Conservation (phyloP, 2,888 invertebrate species). For the Diploptera punctata region DNA sequence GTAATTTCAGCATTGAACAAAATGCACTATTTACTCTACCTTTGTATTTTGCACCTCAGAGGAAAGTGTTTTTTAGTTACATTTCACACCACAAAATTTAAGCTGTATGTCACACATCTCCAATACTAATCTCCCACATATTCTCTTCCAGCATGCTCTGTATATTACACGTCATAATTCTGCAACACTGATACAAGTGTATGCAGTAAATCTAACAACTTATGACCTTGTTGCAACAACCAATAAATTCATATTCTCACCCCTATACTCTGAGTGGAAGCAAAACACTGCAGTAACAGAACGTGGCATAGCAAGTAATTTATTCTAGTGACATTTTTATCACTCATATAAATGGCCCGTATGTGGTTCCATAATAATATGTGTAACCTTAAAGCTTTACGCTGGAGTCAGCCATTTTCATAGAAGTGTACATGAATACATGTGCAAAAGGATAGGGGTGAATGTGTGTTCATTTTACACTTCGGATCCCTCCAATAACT, state of each 20-base stretch:
- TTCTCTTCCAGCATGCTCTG: background rate
- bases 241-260: background rate
- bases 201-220: background rate
- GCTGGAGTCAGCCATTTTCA: conserved; percentile 14
- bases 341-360: conserved; percentile 36
- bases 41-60: no score
- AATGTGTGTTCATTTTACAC: no score
- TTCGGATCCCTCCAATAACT: no score
- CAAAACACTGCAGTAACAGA: conserved; percentile 1
- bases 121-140: conserved; percentile 12
- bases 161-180: background rate
- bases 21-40: no score
- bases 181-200: background rate
- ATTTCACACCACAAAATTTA: background rate
- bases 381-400: conserved; percentile 15
- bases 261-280: background rate
- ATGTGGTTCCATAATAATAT: conserved; percentile 36
- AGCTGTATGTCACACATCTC: background rate
- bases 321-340: conserved; percentile 37
- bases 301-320: conserved; percentile 23
- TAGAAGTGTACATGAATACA: background rate
- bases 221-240: background rate
- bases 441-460: background rate
- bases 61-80: no score
- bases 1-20: no score